Evolutionary conservation across 2,797 vertebrate genomes (phyloP), one percentile per base, ranked within the genome.

Genomic region (Pagetopsis macropterus): DNA sequence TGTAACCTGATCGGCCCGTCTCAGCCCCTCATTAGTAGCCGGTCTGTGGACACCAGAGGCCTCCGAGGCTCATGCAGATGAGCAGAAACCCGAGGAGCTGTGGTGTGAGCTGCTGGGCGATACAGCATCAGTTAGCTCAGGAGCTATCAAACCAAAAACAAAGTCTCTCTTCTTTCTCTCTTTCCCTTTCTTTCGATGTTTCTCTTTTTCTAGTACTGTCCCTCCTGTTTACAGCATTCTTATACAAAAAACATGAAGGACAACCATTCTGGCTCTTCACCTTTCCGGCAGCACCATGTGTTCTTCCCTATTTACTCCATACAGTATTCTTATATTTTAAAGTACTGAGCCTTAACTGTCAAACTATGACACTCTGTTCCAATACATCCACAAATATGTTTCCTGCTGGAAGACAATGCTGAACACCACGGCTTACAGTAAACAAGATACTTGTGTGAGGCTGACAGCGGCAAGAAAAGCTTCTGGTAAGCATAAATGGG

Each of bases 41-140:
- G 48, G 81, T 81, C 89, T 84, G 77, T 86, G 91, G 93, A 92
- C 86, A 92, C 87, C 82, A 90, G 90, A 89, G 88, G 86, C 76
- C 85, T 87, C 41, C 4, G 27, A 71, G 92, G 72, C 89, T 89
- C 90, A 94, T 93, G 93, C 92, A 94, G 94, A 95, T 94, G 94
- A 95, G 87, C 62, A 66, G 94, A 92, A 95, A 95, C 93, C 84
- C 10, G 91, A 94, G 92, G 66, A 92, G 92, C 87, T 75, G 81
- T 58, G 80, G 37, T 71, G 77, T 70, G 67, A 71, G 78, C 12
- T 55, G 41, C 40, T 64, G 66, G 63, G 63, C 7, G 56, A 65
- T 82, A 78, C 75, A 72, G 75, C 69, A 84, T 79, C 51, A 73
- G 87, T 81, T 84, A 85, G 78, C 66, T 72, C 71, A 63, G 19